These are phyloP conservation scores for Cyanoramphus novaezelandiae DNA, from an alignment of 2,113 vertebrate genomes.

Conservation along the genomic window DNA sequence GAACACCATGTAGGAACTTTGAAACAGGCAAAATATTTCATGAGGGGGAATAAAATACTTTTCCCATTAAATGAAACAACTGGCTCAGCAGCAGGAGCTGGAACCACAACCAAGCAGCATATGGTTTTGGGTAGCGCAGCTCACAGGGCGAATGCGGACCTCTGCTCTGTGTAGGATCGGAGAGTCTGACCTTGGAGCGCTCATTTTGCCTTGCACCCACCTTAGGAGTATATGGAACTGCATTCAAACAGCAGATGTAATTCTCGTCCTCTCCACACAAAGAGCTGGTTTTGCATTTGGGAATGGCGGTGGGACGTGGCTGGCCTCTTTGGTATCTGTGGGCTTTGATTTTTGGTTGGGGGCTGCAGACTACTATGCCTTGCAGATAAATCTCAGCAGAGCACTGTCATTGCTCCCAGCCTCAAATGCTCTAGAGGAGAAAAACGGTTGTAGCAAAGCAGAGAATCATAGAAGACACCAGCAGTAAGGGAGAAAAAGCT, in stretches of 20 bases:
- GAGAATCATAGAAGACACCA: neutral
- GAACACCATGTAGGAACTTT: neutral
- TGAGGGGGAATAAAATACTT: neutral
- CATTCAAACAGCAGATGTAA: neutral
- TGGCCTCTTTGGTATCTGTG: neutral
- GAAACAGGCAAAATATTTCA: neutral
- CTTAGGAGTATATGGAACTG: fast-evolving
- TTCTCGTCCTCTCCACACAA: neutral
- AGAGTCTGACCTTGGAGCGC: neutral
- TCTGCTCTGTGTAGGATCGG: neutral
- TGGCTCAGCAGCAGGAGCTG: neutral
- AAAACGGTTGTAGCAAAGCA: neutral
- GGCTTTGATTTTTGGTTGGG: neutral
- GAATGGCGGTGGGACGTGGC: neutral
- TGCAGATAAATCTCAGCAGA: neutral
- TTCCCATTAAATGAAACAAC: neutral
- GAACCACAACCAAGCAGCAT: neutral
- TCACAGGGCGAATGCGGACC: neutral
- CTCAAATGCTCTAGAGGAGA: neutral
- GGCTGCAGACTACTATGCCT: neutral
- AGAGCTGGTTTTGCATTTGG: neutral
- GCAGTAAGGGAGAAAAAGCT: neutral
- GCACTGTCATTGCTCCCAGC: neutral
- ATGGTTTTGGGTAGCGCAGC: neutral
- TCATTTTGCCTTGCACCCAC: neutral